These are phyloP conservation scores for Numenius arquata DNA, from an alignment of 2,113 vertebrate species.

Conservation along the genomic window DNA sequence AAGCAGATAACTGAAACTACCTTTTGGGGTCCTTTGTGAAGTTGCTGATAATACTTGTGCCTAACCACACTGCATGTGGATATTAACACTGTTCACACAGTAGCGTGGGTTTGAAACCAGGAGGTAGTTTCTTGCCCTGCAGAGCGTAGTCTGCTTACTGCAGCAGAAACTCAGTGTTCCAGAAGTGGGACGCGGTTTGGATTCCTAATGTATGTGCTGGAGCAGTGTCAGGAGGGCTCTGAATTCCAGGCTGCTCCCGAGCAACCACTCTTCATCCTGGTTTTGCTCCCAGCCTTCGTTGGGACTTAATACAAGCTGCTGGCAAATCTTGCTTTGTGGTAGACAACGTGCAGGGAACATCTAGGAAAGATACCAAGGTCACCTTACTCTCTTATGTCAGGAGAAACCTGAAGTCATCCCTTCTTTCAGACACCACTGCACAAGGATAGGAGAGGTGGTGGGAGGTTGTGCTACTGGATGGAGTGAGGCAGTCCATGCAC, in stretches of 20 bases:
- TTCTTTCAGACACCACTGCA: background rate
- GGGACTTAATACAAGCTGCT: background rate
- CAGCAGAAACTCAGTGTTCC: background rate
- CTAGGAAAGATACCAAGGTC: background rate
- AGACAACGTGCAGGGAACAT: background rate
- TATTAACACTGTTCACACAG: background rate
- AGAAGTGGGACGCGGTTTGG: accelerated
- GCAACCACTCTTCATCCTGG: background rate
- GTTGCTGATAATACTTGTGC: background rate
- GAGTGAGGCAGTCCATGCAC: background rate
- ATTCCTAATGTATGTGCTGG: background rate
- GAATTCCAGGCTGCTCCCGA: background rate
- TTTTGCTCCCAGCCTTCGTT: background rate
- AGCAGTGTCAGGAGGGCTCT: background rate
- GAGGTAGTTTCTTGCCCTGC: background rate
- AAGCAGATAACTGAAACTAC: background rate
- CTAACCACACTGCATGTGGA: background rate
- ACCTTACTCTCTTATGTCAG: accelerated
- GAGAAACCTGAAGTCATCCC: background rate
- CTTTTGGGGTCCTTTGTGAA: background rate
- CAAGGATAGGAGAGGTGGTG: background rate
- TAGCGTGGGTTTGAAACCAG: background rate
- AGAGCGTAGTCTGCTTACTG: background rate
- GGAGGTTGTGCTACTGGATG: background rate
- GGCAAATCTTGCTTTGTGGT: background rate